Evolutionary conservation across 2,797 vertebrate species (phyloP).

Genomic region (Mionectes olivaceus): DNA sequence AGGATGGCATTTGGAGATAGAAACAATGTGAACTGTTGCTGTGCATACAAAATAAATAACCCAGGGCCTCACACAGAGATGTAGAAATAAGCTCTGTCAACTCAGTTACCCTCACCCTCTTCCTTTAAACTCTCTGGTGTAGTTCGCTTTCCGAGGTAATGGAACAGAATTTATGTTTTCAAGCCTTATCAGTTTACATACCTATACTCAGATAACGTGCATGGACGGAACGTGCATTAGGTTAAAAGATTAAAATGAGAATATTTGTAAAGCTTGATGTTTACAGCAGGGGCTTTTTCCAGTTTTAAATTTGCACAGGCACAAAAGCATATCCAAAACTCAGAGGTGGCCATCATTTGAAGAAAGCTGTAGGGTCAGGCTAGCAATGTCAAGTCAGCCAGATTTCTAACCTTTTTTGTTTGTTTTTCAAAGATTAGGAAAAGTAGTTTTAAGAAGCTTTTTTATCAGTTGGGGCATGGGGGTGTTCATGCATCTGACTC

Average conservation of each 20-base stretch:
- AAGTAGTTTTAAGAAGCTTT: neutral
- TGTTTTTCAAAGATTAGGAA: neutral
- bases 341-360: neutral
- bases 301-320: neutral
- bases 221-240: neutral
- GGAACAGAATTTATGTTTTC: constrained; percentile 45
- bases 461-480: neutral
- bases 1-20: neutral
- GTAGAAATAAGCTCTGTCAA: neutral
- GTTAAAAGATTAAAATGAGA: neutral
- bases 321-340: neutral
- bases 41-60: constrained; percentile 34
- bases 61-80: constrained; percentile 5
- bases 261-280: neutral
- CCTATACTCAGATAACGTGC: neutral
- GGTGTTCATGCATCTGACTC: neutral
- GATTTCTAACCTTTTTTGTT: neutral
- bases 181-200: constrained; percentile 1
- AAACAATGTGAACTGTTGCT: constrained; percentile 9
- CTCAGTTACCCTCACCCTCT: neutral
- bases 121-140: constrained; percentile 34
- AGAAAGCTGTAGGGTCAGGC: neutral
- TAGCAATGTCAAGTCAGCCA: neutral
- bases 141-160: constrained; percentile 25
- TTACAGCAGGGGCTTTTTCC: neutral